Conservation (phyloP, 2,888 invertebrate species). For the Seladonia tumulorum region DNA sequence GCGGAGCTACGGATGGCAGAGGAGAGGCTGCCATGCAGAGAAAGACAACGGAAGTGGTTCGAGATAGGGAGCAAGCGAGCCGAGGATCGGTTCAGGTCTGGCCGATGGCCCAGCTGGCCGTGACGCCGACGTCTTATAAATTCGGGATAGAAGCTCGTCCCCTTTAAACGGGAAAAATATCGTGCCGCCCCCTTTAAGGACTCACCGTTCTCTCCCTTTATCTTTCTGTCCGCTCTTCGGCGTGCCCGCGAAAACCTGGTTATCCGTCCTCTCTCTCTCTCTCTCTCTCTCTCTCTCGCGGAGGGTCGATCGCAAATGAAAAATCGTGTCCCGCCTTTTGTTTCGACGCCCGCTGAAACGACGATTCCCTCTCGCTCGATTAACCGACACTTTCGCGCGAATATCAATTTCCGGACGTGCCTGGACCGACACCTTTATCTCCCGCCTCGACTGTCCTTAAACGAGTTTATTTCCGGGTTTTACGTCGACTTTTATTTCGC, state of each 20-base stretch:
- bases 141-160: conserved; percentile 69
- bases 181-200: conserved; percentile 67
- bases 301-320: conserved; percentile 64
- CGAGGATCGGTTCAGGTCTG: conserved; percentile 59
- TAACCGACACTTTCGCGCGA: conserved; percentile 58
- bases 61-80: conserved; percentile 43
- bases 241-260: conserved; percentile 56
- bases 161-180: conserved; percentile 71
- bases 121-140: conserved; percentile 67
- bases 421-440: conserved; percentile 46
- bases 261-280: conserved; percentile 44
- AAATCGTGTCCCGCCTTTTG: conserved; percentile 62
- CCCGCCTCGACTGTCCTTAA: conserved; percentile 23
- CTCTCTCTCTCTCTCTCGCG: conserved; percentile 1
- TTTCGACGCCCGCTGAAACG: conserved; percentile 50
- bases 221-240: conserved; percentile 14
- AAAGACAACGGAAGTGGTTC: conserved; percentile 16
- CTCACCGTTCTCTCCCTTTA: conserved; percentile 21
- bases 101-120: conserved; percentile 71
- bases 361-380: conserved; percentile 60
- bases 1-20: background rate
- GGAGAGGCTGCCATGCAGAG: background rate
- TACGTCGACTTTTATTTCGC: conserved; percentile 50
- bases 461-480: conserved; percentile 45
- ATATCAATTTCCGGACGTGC: conserved; percentile 67